Percentiles rank a stretch among this genome's conserved stretches.
Evolutionary conservation across 2,113 vertebrate genomes (phyloP).

Genomic region (Leptosomus discolor): DNA sequence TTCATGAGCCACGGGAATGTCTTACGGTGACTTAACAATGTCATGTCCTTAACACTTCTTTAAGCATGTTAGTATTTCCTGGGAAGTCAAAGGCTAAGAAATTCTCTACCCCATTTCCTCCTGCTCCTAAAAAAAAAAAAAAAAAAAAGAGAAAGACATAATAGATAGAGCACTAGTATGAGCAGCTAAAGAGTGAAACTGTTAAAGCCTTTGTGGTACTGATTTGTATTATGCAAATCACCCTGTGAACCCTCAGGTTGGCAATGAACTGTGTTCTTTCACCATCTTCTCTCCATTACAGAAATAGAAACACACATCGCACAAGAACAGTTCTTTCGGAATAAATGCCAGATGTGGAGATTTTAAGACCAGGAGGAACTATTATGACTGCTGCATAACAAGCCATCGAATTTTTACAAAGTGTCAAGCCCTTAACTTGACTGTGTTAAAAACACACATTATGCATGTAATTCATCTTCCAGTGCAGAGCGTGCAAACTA

Average conservation of each 20-base stretch:
- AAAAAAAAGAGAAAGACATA: not conserved
- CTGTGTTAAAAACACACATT: not conserved
- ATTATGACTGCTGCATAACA: not conserved
- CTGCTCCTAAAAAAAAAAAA: not conserved
- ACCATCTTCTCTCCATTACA: not conserved
- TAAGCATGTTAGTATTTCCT: not conserved
- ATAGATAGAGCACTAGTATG: not conserved
- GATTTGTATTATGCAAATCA: not conserved
- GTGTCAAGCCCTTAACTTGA: not conserved
- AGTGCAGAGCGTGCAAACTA: not conserved
- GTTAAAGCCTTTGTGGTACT: not conserved
- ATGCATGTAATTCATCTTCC: not conserved
- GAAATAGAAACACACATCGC: not conserved
- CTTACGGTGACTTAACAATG: not conserved
- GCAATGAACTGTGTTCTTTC: not conserved
- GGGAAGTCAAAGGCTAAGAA: not conserved
- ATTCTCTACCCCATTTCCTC: not conserved
- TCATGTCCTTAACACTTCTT: not conserved
- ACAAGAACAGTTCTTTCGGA: not conserved
- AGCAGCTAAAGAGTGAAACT: not conserved
- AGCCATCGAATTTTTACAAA: not conserved
- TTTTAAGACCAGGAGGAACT: not conserved
- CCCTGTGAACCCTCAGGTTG: not conserved
- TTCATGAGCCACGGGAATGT: not conserved
- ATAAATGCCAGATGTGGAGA: conserved; percentile 10